Evolutionary conservation across 2,797 vertebrate genomes (phyloP).

Genomic region (Enteromius afrohamiltoni): DNA sequence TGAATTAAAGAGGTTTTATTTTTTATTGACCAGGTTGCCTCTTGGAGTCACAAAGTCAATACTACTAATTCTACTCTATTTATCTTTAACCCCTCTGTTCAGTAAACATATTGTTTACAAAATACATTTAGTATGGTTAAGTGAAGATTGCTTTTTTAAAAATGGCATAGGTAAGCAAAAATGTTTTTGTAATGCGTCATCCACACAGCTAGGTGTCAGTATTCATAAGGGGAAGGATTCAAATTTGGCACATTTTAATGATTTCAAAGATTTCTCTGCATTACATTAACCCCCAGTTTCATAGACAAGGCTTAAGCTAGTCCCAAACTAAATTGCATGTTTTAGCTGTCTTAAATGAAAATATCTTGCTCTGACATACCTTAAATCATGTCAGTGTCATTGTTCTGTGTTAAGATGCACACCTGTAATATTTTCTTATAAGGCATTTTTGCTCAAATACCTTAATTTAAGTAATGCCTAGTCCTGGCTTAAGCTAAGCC

Average conservation of each 20-base stretch:
- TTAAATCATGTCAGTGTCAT: too few species aligned
- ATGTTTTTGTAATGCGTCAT: not conserved
- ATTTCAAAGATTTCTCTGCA: not conserved
- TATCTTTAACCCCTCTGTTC: not conserved
- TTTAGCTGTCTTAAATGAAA: too few species aligned
- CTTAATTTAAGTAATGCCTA: too few species aligned
- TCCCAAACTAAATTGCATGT: too few species aligned
- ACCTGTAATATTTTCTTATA: too few species aligned
- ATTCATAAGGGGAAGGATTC: not conserved
- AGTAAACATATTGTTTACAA: not conserved
- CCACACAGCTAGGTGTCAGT: slow-evolving; percentile 13
- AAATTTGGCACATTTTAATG: not conserved
- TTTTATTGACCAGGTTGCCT: not conserved
- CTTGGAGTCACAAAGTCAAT: not conserved
- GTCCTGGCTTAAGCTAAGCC: too few species aligned
- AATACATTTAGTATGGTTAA: not conserved
- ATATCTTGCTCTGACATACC: too few species aligned
- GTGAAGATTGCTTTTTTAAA: not conserved
- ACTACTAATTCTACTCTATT: not conserved
- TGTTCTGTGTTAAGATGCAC: too few species aligned
- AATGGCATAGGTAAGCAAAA: not conserved
- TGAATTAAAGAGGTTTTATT: not conserved
- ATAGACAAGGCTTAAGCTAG: too few species aligned
- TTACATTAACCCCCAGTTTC: too few species aligned
- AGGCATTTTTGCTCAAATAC: too few species aligned